These are phyloP conservation scores for Apus apus DNA, from an alignment of 2,113 vertebrate genomes.

Conservation along the genomic window DNA sequence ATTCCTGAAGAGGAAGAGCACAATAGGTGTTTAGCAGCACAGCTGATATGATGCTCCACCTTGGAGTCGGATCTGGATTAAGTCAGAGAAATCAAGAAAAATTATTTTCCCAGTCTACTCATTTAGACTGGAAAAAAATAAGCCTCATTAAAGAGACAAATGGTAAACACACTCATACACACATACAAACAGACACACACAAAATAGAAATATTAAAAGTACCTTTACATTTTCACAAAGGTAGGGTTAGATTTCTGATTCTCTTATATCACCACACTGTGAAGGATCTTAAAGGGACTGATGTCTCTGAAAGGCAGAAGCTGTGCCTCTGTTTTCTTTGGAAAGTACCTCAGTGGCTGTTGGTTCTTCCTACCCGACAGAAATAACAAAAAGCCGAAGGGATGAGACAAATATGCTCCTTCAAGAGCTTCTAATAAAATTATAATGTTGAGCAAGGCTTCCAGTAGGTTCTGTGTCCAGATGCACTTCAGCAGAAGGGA, in stretches of 20 bases:
- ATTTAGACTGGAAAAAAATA: neutral
- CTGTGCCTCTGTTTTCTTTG: constrained; percentile 44
- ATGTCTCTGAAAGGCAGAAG: constrained; percentile 2
- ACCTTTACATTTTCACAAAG: neutral
- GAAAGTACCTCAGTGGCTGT: neutral
- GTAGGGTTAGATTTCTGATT: neutral
- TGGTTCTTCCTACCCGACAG: constrained; percentile 39
- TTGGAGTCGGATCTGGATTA: neutral
- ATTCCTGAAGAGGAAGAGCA: accelerated
- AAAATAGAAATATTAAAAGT: constrained; percentile 19
- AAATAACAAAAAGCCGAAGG: constrained; percentile 33
- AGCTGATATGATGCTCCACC: neutral
- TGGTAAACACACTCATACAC: neutral
- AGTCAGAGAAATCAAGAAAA: neutral
- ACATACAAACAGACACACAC: neutral
- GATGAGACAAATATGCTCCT: constrained; percentile 41
- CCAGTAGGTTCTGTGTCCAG: neutral
- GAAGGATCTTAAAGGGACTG: neutral
- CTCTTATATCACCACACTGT: constrained; percentile 23
- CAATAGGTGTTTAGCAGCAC: neutral
- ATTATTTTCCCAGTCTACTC: neutral
- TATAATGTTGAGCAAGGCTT: neutral
- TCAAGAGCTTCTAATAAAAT: constrained; percentile 40
- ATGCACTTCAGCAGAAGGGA: constrained; percentile 54
- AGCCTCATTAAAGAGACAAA: neutral